Evolutionary conservation across 2,797 vertebrate genomes (phyloP), one percentile per base, ranked within the genome.

Genomic region (Dromococcyx pavoninus): DNA sequence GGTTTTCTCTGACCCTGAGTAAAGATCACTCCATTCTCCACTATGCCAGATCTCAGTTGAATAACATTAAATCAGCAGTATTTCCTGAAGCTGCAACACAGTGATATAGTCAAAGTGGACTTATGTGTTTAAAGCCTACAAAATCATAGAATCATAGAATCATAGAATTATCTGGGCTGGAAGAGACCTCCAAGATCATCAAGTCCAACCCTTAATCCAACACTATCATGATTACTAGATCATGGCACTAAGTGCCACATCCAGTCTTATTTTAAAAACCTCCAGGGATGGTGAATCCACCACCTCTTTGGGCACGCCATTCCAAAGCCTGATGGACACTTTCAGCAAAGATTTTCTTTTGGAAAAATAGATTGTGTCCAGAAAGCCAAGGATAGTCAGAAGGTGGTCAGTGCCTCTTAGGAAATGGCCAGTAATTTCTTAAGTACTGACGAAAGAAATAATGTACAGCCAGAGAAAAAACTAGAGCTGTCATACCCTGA

Each of bases 401-500:
- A 82, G 51, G 76, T 37, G 57, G 56, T 71, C 48, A 88, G 2
- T 0, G 0, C 22, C 21, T 72, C 24, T 74, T 86, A 56, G 15
- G n/a, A 91, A 66, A 89, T 28, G 23, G 54, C 13, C n/a, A 69
- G 6, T 62, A 85, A 88, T 27, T 86, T 39, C n/a, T 86, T 44
- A 79, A 58, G 18, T 85, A 66, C 51, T 88, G 89, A 35, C 50
- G 84, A 79, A 88, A 89, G 77, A 77, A 94, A 78, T 69, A 88
- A 76, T 11, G n/a, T 76, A 23, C 43, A 71, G 24, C 32, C 44
- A 88, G 67, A 92, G 27, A 44, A 86, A 93, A 86, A 95, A 44
- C 6, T 84, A 51, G 74, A 94, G 43, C 83, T 89, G 92, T 79
- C 82, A 96, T 76, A 85, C 62, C 23, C 14, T 88, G 65, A 71